Conservation (phyloP, 2,797 vertebrate genomes). For the Cacajao melanocephalus region DNA sequence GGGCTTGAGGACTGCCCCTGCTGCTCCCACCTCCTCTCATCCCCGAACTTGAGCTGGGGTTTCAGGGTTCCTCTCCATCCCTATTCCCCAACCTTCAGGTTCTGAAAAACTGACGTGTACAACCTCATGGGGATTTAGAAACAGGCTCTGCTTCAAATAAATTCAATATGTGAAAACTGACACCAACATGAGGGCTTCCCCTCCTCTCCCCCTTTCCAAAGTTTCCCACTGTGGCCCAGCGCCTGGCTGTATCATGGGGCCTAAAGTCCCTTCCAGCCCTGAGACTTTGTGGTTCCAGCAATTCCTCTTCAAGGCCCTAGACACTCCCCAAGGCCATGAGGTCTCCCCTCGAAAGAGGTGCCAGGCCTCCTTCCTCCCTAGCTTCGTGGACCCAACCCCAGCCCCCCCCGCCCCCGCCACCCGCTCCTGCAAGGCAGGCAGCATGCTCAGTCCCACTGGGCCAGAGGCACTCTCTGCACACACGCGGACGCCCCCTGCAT, state of each 20-base stretch:
- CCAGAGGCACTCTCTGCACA: background rate
- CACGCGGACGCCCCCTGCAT: background rate
- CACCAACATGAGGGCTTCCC: background rate
- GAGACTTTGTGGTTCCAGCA: background rate
- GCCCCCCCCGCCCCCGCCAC: background rate
- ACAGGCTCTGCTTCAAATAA: slow-evolving; percentile 44
- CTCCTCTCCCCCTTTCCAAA: background rate
- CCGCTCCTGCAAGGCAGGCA: background rate
- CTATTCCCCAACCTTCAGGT: background rate
- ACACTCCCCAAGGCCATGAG: background rate
- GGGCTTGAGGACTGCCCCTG: background rate
- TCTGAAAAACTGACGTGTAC: slow-evolving; percentile 6
- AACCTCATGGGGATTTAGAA: slow-evolving; percentile 4
- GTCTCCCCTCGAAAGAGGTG: background rate
- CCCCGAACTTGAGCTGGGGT: background rate
- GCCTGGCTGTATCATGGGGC: background rate
- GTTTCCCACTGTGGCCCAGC: background rate
- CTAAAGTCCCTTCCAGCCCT: background rate
- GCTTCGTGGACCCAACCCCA: fast-evolving
- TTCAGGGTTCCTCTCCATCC: background rate
- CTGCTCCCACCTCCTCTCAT: background rate
- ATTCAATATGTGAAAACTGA: slow-evolving; percentile 51
- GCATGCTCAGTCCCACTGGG: background rate
- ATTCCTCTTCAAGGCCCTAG: background rate
- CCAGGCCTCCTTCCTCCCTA: background rate